Conservation (phyloP, 1,140 invertebrate species). For the Pogonomyrmex californicus region DNA sequence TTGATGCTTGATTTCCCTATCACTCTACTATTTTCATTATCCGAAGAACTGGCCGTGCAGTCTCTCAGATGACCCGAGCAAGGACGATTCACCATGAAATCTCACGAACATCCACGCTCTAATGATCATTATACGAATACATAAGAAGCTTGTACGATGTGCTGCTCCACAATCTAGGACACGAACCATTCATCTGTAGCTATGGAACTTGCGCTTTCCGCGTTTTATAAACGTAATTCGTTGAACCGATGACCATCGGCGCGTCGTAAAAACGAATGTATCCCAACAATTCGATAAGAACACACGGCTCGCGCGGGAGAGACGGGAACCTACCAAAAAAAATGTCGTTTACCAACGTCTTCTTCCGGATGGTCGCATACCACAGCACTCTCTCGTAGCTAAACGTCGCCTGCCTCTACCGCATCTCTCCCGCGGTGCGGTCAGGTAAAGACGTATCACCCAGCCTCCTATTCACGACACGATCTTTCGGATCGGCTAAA, state of each 20-base stretch:
- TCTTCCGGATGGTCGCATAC: neutral
- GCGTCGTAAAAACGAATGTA: neutral
- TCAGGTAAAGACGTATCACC: neutral
- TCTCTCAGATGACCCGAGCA: neutral
- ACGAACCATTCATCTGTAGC: neutral
- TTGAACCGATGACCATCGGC: neutral
- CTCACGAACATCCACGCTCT: neutral
- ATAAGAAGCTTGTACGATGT: neutral
- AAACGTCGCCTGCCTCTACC: neutral
- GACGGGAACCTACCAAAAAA: neutral
- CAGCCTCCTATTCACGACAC: neutral
- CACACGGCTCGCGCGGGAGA: neutral
- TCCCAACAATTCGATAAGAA: slow-evolving; percentile 2
- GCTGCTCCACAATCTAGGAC: neutral
- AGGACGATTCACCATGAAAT: neutral
- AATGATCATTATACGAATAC: neutral
- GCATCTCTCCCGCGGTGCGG: neutral
- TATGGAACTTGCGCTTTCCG: neutral
- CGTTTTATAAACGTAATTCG: neutral
- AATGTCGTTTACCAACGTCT: neutral
- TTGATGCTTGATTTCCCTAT: neutral
- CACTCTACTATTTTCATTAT: neutral
- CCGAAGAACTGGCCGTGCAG: neutral
- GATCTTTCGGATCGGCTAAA: neutral
- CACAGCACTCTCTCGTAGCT: neutral